Evolutionary conservation across 92 coral and sea anemone genomes (phyloP), one percentile per base, ranked within the genome.

Genomic region (Anthopleura xanthogrammica): DNA sequence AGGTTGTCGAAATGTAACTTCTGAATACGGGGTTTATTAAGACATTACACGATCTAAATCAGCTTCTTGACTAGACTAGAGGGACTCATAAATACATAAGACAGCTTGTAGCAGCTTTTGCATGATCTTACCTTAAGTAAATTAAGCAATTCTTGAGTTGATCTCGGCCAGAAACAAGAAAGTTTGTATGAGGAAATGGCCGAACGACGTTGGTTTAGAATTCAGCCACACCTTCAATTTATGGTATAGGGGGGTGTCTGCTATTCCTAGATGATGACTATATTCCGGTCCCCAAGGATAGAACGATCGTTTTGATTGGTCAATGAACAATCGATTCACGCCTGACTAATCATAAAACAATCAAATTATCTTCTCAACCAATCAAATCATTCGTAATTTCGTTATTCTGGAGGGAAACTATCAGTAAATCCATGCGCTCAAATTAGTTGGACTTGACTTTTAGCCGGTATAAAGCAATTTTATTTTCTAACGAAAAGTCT

Each of bases 171-270:
- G 91, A 87, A 89, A 90, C 92, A 88, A 90, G 85, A 75, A 87
- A 84, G 90, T 83, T 90, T 71, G 87, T 80, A 78, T 89, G 91
- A 91, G 98, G 95, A 93, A 93, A 91, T 91, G 93, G 97, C 95
- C 92, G 98, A 89, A 92, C 83, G 52, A 87, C 80, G 95, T 89
- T 93, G 92, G 90, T 86, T 74, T 39, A 86, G 93, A 87, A 88
- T 83, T 83, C 92, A 89, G 95, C 98, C 98, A 93, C 98, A 93
- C 98, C 98, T 93, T 89, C 92, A 93, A 93, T 93, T 89, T 93
- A 93, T 89, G 93, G 93, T 93, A 93, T 93, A 91, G 98, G 98
- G 98, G 97, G 95, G 92, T 89, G 83, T 74, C 71, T 22, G 17
- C 82, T 93, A 93, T 93, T 93, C 90, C 82, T 17, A 80, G 90